Evolutionary conservation across 1,140 invertebrate genomes (phyloP), one percentile per base, ranked within the genome.

Genomic region (Papilio dardanus): DNA sequence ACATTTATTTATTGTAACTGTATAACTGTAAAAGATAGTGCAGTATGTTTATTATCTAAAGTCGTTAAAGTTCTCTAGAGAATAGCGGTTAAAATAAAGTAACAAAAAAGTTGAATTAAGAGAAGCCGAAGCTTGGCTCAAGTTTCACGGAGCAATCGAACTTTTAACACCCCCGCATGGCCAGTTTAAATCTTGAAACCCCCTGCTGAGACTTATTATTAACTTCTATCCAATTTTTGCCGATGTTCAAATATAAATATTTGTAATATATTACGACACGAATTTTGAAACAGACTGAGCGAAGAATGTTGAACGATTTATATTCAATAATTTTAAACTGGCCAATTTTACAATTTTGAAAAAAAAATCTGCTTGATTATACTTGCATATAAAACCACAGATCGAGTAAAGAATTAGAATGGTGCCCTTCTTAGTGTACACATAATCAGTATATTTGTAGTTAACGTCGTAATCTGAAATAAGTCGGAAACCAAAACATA

Each of bases 171-270:
- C 79, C 79, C 76, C 79, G 76, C 71, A 76, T 35, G 80, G 42
- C 35, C 62, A 71, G 75, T 75, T 78, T 79, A 76, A 79, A 74
- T 77, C 75, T 79, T 75, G 69, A 58, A 58, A 83, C 77, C 81
- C 77, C 81, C 80, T 78, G 81, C 81, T 77, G 75, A 78, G 81
- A 62, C 79, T 78, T 81, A 78, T 83, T 81, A 79, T 81, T 77
- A 78, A 78, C 73, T 81, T 73, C 71, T 58, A 58, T 58, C 46
- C 35, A 73, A 73, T 73, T 73, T 71, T 71, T 69, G 33, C 54
- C 54, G 54, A 28, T 62, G 54, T 28, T 12, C 30, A 28, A 28
- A 28, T 28, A 62, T 62, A 62, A 62, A 62, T 62, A 62, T 28
- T 28, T 62, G 24, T 3, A 54, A 24, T 8, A 24, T 4, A 12